Conservation (phyloP, 1,140 invertebrate genomes). For the Matsumurasca onukii region DNA sequence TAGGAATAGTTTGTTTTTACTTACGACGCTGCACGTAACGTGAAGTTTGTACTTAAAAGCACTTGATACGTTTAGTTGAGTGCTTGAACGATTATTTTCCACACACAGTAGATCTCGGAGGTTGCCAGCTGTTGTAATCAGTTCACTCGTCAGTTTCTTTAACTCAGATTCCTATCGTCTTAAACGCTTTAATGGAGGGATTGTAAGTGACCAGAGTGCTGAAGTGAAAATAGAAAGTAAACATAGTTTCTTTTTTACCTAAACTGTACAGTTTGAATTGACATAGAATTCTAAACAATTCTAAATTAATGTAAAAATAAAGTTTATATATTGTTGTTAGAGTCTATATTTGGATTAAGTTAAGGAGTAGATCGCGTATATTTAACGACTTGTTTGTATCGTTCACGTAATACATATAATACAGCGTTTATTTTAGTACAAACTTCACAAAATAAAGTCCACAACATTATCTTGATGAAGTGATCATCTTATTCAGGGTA, state of each 20-base stretch:
- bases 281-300: constrained; percentile 26
- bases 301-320: constrained; percentile 27
- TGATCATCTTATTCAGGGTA: neutral
- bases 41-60: constrained; percentile 26
- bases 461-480: constrained; percentile 7
- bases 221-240: constrained; percentile 6
- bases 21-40: constrained; percentile 7
- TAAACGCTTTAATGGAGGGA: too few species aligned
- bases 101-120: too few species aligned
- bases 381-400: neutral
- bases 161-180: too few species aligned
- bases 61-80: neutral
- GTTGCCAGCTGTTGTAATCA: too few species aligned
- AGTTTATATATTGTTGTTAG: constrained; percentile 22
- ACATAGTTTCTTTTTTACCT: neutral
- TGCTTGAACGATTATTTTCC: too few species aligned
- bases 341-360: constrained; percentile 12
- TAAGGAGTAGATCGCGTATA: neutral
- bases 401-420: constrained; percentile 7
- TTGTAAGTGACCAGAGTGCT: too few species aligned
- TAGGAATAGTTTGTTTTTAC: constrained; percentile 14
- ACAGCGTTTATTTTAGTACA: constrained; percentile 27
- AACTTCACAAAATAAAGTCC: constrained; percentile 22
- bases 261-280: constrained; percentile 18
- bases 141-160: too few species aligned